Conservation (phyloP, 2,113 vertebrate genomes). For the Leiothrix lutea region DNA sequence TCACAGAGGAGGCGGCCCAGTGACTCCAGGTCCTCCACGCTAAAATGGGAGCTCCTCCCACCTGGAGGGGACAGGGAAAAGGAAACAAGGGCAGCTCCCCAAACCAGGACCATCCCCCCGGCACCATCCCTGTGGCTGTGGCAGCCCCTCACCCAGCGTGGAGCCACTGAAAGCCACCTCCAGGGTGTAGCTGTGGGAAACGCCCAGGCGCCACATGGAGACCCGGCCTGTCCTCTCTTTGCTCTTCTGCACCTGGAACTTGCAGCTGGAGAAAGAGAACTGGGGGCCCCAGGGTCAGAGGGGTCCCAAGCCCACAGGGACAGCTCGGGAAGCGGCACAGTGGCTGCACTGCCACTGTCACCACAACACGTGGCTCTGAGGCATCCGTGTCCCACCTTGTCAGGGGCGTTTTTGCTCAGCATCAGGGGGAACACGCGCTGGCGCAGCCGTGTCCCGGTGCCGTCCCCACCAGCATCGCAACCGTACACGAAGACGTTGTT, state of each 20-base stretch:
- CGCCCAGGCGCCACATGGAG: constrained; percentile 89
- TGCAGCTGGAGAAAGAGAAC: constrained; percentile 92
- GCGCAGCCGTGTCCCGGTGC: constrained; percentile 46
- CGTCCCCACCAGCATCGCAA: constrained; percentile 56
- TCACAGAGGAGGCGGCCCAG: constrained; percentile 87
- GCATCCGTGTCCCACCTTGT: constrained; percentile 74
- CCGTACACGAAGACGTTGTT: constrained; percentile 93
- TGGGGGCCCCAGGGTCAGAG: constrained; percentile 3
- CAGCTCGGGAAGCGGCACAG: rapidly evolving
- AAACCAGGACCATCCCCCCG: rapidly evolving
- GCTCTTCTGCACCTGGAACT: constrained; percentile 88
- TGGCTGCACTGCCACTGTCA: rapidly evolving
- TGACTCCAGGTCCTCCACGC: constrained; percentile 81
- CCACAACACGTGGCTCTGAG: rapidly evolving
- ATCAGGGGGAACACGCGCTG: constrained; percentile 90
- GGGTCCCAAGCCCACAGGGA: rapidly evolving
- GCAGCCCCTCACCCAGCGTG: constrained; percentile 78
- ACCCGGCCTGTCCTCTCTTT: constrained; percentile 90
- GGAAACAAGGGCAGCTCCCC: neutral
- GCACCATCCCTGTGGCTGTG: rapidly evolving
- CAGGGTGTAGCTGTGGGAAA: constrained; percentile 92
- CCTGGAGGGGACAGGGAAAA: constrained; percentile 63
- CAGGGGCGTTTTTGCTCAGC: constrained; percentile 90
- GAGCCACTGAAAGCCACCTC: constrained; percentile 90
- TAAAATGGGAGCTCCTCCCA: constrained; percentile 85